A percentile compares a stretch with the other conserved stretches of the same genome.
Evolutionary conservation across 2,113 vertebrate genomes (phyloP).

Genomic region (Pseudopodoces humilis): DNA sequence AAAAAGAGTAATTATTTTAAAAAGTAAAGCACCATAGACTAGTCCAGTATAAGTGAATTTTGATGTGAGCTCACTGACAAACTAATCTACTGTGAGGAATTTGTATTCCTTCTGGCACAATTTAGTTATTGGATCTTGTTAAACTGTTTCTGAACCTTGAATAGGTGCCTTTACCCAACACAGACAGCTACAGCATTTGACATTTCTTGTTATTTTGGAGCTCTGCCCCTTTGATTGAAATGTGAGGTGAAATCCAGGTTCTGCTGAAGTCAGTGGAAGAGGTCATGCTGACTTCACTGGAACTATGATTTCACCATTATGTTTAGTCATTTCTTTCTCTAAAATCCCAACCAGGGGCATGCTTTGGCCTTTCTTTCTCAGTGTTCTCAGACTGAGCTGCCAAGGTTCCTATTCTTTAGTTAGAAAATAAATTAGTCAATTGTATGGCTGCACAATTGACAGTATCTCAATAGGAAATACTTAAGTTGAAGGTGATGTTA

Average conservation of each 20-base stretch:
- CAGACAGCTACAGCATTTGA: constrained; percentile 45
- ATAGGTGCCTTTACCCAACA: neutral
- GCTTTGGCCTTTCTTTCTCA: neutral
- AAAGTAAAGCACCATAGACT: neutral
- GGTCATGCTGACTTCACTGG: neutral
- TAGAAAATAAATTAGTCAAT: neutral
- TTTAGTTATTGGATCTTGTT: constrained; percentile 28
- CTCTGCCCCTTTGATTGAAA: constrained; percentile 57
- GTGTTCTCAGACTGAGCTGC: neutral
- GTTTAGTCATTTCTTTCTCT: neutral
- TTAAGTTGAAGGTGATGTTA: neutral
- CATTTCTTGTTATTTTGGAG: constrained; percentile 27
- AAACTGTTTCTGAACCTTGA: constrained; percentile 63
- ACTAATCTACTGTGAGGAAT: constrained; percentile 38
- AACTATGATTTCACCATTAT: neutral
- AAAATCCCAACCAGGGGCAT: neutral
- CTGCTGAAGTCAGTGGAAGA: constrained; percentile 29
- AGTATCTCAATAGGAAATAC: neutral
- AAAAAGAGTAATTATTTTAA: neutral
- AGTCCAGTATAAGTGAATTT: neutral
- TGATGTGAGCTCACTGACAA: neutral
- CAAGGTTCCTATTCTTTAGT: neutral
- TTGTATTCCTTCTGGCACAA: constrained; percentile 17
- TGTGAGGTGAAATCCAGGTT: constrained; percentile 50
- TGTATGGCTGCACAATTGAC: neutral